Base-by-base conservation (phyloP, 1,140 invertebrate genomes). In the Trichonephila inaurata region DNA sequence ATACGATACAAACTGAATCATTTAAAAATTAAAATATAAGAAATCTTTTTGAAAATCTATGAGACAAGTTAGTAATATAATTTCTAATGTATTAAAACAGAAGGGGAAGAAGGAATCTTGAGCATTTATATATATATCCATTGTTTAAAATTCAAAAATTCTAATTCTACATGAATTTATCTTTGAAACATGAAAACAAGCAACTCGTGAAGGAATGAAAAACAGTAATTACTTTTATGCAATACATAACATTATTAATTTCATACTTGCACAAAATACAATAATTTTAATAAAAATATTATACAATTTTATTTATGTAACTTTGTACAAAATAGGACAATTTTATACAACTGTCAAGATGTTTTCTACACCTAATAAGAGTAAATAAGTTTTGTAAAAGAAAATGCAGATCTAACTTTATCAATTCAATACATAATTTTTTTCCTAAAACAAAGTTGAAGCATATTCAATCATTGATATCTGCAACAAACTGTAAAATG, bases 181-280 rank as follows among this genome's bases (percentile, higher is more conserved):
- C 33, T 6, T 16, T 77, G 69, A 77, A 33, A 19, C 18, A 77
- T 77, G 69, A 40, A 77, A 77, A 33, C 33, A 77, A 77, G 61
- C 19, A 33, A 77, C 69, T 77, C 69, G 33, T 77, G 69, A 77
- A 69, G 66, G 66, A 69, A 69, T 69, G 66, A 24, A 69, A 69
- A 24, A 51, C 10, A 51, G 51, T 12, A 51, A 69, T 69, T 69
- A 69, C n/a, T 24, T 69, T 28, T n/a, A 69, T n/a, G 66, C n/a
- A 69, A 8, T 51, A 51, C 51, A 51, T 51, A 51, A 51, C 51
- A 51, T 51, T 7, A 51, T 51, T 51, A 51, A 12, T 10, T 51
- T 51, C 51, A 51, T 51, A 51, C 51, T 51, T 51, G 51, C 51
- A 51, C 2, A 51, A 51, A 51, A 51, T 51, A 51, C 51, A 51